A percentile compares a stretch with the other conserved stretches of the same genome.
These are phyloP conservation scores for Nibea albiflora DNA, from an alignment of 2,113 vertebrate species.

Conservation along the genomic window DNA sequence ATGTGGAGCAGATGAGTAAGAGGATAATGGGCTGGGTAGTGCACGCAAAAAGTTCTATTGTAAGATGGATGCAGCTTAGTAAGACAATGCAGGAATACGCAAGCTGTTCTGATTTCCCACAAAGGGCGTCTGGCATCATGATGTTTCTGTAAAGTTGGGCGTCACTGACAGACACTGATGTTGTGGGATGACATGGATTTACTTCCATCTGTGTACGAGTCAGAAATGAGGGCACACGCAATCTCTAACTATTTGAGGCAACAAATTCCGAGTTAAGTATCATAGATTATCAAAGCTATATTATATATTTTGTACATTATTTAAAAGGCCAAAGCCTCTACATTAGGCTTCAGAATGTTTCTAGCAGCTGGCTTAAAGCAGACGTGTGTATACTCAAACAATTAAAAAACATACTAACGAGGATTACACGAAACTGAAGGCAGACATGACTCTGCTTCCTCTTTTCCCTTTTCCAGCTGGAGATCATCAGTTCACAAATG, in stretches of 20 bases:
- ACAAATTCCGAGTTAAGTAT: constrained; percentile 4
- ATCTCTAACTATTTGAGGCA: constrained; percentile 15
- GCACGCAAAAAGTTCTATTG: constrained; percentile 31
- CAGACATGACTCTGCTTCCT: neutral
- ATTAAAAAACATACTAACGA: constrained; percentile 15
- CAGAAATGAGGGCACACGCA: constrained; percentile 35
- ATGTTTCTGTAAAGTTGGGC: constrained; percentile 46
- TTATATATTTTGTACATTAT: neutral
- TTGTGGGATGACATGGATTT: constrained; percentile 63
- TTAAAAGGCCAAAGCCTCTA: neutral
- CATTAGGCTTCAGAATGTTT: neutral
- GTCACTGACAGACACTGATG: constrained; percentile 28
- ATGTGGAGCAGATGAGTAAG: constrained; percentile 53
- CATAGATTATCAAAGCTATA: neutral
- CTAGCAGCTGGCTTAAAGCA: neutral
- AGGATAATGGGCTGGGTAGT: constrained; percentile 30
- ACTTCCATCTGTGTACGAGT: constrained; percentile 59
- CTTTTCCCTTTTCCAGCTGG: neutral
- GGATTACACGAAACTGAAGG: constrained; percentile 24
- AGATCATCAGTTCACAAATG: constrained; percentile 12
- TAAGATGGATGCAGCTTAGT: constrained; percentile 43
- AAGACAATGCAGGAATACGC: constrained; percentile 27
- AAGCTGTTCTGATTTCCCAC: constrained; percentile 47
- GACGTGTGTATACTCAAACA: neutral
- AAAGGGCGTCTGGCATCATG: constrained; percentile 55